A percentile compares a stretch with the other conserved stretches of the same genome.
These are phyloP conservation scores for Notothenia rossii DNA, from an alignment of 2,113 vertebrate species.

Conservation along the genomic window DNA sequence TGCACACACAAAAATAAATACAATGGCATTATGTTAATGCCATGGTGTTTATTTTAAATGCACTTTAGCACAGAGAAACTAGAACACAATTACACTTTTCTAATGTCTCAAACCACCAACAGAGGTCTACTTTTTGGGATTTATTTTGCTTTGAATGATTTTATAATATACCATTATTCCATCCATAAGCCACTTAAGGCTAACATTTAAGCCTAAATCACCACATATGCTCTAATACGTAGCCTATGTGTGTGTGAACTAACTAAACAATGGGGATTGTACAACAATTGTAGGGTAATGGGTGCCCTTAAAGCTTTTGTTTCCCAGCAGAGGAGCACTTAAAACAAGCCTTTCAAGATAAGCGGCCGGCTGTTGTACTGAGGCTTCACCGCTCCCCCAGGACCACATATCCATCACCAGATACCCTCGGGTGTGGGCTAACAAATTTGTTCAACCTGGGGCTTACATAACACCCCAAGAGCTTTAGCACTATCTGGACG, in stretches of 20 bases:
- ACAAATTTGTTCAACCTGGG: conserved; percentile 82
- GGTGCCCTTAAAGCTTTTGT: conserved; percentile 82
- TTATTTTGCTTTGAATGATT: not conserved
- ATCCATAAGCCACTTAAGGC: conserved; percentile 6
- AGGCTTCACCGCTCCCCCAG: conserved; percentile 74
- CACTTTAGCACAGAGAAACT: not conserved
- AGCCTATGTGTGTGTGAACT: conserved; percentile 73
- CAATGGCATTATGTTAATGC: not conserved
- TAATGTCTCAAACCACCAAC: not conserved
- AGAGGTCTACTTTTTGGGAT: not conserved
- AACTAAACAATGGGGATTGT: conserved; percentile 70
- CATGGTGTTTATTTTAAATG: not conserved
- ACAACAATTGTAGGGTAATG: conserved; percentile 79
- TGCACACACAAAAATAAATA: not conserved
- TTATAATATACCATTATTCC: not conserved
- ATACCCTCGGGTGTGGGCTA: conserved; percentile 81
- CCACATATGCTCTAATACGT: conserved; percentile 68
- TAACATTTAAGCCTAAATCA: conserved; percentile 41
- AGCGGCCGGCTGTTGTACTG: conserved; percentile 76
- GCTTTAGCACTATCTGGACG: conserved; percentile 62
- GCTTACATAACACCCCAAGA: conserved; percentile 80
- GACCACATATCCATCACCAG: conserved; percentile 83
- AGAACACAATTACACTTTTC: not conserved
- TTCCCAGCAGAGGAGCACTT: conserved; percentile 77
- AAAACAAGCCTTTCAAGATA: conserved; percentile 82